Evolutionary conservation across 2,888 invertebrate genomes (phyloP).

Genomic region (Yponomeuta malinellus): DNA sequence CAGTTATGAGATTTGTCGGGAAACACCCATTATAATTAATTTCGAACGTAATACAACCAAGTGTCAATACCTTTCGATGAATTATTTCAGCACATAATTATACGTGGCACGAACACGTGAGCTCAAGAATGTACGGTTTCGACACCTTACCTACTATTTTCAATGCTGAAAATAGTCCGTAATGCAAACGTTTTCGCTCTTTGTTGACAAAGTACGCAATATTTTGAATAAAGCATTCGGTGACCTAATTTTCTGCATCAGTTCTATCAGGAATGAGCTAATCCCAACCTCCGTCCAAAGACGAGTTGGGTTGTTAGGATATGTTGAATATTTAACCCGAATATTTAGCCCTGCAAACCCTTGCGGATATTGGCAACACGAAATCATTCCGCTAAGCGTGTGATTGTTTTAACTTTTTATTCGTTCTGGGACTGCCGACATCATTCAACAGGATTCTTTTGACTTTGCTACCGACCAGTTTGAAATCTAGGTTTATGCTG

Average conservation of each 20-base stretch:
- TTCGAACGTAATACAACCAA: background rate
- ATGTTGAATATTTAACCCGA: background rate
- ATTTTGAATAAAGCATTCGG: background rate
- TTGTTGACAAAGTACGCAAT: slow-evolving; percentile 5
- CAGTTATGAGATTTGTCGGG: no score
- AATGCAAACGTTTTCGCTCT: slow-evolving; percentile 7
- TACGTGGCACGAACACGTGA: background rate
- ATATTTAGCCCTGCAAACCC: background rate
- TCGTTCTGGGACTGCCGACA: background rate
- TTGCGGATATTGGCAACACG: background rate
- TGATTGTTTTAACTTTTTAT: background rate
- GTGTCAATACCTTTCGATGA: background rate
- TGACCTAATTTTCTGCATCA: slow-evolving; percentile 9
- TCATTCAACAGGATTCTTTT: slow-evolving; percentile 9
- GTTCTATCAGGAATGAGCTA: slow-evolving; percentile 2
- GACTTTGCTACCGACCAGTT: slow-evolving; percentile 11
- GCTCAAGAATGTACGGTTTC: background rate
- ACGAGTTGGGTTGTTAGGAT: background rate
- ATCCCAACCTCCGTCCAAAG: background rate
- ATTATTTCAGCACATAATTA: background rate
- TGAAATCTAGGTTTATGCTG: slow-evolving; percentile 13
- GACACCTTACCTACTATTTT: background rate
- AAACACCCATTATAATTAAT: background rate
- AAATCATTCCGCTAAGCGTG: background rate
- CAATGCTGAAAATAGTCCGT: slow-evolving; percentile 4